These are phyloP conservation scores for Caenorhabditis sp. DNA, from an alignment of 2,888 invertebrate species.

Conservation along the genomic window DNA sequence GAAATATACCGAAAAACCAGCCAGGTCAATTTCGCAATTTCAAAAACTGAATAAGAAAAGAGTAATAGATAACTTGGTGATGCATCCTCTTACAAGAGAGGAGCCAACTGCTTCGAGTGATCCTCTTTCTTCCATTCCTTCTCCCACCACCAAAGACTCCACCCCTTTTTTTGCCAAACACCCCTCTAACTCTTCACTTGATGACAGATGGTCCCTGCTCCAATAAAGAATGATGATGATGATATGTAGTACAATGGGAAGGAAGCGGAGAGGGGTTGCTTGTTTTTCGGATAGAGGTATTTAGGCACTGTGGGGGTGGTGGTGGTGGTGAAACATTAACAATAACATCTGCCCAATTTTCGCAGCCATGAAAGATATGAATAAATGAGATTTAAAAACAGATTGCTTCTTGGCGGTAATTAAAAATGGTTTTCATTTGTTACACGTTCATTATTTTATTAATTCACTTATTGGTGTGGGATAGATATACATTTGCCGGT, in stretches of 20 bases:
- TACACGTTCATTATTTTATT: background rate
- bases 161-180: background rate
- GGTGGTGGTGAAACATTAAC: too few species aligned
- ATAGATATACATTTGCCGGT: background rate
- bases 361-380: background rate
- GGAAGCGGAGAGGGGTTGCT: background rate
- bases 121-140: background rate
- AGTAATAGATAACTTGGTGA: background rate
- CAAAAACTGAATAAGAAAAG: background rate
- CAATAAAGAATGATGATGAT: conserved; percentile 40
- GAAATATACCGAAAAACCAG: too few species aligned
- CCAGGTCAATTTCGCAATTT: too few species aligned
- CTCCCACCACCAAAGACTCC: background rate
- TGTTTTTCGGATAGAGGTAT: background rate
- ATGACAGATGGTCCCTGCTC: conserved; percentile 39
- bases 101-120: conserved; percentile 1
- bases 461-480: background rate
- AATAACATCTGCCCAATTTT: background rate
- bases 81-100: too few species aligned
- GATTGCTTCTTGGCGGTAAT: background rate
- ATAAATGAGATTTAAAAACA: background rate
- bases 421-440: background rate
- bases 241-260: conserved; percentile 28
- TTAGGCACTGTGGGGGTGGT: background rate
- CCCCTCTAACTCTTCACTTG: conserved; percentile 8